Evolutionary conservation across 2,797 vertebrate genomes (phyloP), one percentile per base, ranked within the genome.

Genomic region (Dicrostonyx torquatus): DNA sequence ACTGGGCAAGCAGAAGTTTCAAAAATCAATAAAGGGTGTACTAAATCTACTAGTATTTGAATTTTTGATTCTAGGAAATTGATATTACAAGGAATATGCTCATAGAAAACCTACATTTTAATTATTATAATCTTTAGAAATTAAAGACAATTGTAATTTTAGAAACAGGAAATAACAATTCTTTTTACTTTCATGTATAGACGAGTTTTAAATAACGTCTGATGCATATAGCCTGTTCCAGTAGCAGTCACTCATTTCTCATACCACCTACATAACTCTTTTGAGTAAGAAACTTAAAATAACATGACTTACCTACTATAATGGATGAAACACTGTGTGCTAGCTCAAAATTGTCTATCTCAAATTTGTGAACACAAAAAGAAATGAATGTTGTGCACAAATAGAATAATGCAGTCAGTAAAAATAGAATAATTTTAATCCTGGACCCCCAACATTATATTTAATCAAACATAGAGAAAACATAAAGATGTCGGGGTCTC

Each of bases 281-380:
- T 91, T 97, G 78, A 89, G 90, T 94, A 96, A 86, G 96, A 98
- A 97, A 89, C 77, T 87, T 95, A 92, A 97, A 96, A 94, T 95
- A 95, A 84, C 86, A 87, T 37, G 31, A 96, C n/a, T 94, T 96
- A 93, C 72, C 76, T 95, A 95, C 70, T 96, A 92, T 93, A 93
- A 89, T 68, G 55, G 75, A 92, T 89, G 31, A 90, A 58, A 64
- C 29, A 84, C 22, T 92, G 37, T 96, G 84, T 20, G 80, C 29
- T 64, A 87, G 87, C 94, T 62, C 43, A 90, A 94, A 94, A 73
- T 72, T 83, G 53, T 66, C 68, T 94, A 90, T 87, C 43, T 89
- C 72, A 90, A 87, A 34, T 93, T 89, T 91, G 70, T 86, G 40
- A 80, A 50, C 31, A 95, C 55, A 90, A 48, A 91, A 80, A 87